Evolutionary conservation across 2,888 invertebrate species (phyloP).

Genomic region (Leptopterna dolabrata): DNA sequence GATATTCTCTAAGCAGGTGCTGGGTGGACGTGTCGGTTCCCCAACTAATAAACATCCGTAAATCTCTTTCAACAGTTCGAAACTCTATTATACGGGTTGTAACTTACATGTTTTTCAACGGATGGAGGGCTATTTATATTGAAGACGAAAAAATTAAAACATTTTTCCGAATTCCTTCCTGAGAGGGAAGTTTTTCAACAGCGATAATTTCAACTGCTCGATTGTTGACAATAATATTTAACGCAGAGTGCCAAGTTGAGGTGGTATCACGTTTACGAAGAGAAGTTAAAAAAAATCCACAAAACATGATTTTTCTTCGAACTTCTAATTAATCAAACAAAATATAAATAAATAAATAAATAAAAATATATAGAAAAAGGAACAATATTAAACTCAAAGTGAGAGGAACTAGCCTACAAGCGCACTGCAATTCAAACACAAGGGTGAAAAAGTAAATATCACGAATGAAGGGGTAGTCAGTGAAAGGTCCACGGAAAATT

Average conservation of each 20-base stretch:
- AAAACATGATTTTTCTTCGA: background rate
- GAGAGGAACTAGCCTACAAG: slow-evolving; percentile 50
- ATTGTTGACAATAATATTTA: background rate
- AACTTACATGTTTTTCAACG: background rate
- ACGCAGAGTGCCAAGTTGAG: slow-evolving; percentile 15
- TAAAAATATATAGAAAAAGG: slow-evolving; percentile 15
- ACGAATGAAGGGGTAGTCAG: background rate
- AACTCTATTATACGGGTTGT: background rate
- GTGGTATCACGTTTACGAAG: slow-evolving; percentile 24
- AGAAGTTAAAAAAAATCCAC: background rate
- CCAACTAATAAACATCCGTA: background rate
- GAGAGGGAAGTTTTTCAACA: background rate
- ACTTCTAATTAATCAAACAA: background rate
- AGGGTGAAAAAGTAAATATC: slow-evolving; percentile 42
- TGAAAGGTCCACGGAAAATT: background rate
- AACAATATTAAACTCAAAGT: slow-evolving; percentile 32
- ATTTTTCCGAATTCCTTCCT: background rate
- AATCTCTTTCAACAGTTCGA: background rate
- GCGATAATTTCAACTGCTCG: background rate
- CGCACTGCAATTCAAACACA: slow-evolving; percentile 48
- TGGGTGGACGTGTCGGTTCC: background rate
- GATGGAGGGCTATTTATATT: background rate
- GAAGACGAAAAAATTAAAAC: background rate
- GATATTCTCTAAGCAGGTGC: slow-evolving; percentile 34
- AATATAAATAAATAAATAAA: background rate